phyloP scores from a whole-genome alignment of 2,888 invertebrate species.

The Cremastinae sp. region DNA sequence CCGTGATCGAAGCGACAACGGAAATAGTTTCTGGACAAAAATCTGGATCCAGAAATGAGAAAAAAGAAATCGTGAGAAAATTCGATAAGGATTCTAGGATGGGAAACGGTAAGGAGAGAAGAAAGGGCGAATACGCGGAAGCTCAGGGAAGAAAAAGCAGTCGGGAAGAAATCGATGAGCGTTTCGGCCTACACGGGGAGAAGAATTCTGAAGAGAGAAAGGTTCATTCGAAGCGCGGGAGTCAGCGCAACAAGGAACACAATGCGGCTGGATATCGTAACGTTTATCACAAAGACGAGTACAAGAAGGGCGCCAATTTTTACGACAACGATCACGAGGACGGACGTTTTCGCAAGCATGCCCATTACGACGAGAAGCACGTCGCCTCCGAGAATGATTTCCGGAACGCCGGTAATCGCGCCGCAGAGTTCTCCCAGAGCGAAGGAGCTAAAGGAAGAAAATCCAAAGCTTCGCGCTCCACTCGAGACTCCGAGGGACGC shows the following conservation, averaged over 20 bases:
- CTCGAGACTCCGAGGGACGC: slow-evolving; percentile 89
- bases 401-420: slow-evolving; percentile 89
- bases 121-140: slow-evolving; percentile 80
- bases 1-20: slow-evolving; percentile 25
- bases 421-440: slow-evolving; percentile 88
- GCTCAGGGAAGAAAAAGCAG: slow-evolving; percentile 76
- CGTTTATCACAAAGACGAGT: slow-evolving; percentile 90
- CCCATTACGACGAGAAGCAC: slow-evolving; percentile 89
- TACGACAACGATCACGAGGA: slow-evolving; percentile 91
- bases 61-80: slow-evolving; percentile 81
- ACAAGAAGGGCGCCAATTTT: slow-evolving; percentile 88
- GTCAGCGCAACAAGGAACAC: slow-evolving; percentile 91
- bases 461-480: slow-evolving; percentile 89
- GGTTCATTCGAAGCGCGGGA: slow-evolving; percentile 81
- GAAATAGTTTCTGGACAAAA: slow-evolving; percentile 78
- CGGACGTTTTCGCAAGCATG: slow-evolving; percentile 89
- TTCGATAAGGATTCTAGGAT: slow-evolving; percentile 83
- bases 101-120: slow-evolving; percentile 81
- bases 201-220: slow-evolving; percentile 84
- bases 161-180: slow-evolving; percentile 78
- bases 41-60: slow-evolving; percentile 82
- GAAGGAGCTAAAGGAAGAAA: slow-evolving; percentile 90
- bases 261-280: slow-evolving; percentile 93
- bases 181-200: slow-evolving; percentile 84
- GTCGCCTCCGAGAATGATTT: slow-evolving; percentile 90